Percentiles rank a stretch among this genome's conserved stretches.
Conservation (phyloP, 1,140 invertebrate genomes). For the Lasaia peninsularis region DNA sequence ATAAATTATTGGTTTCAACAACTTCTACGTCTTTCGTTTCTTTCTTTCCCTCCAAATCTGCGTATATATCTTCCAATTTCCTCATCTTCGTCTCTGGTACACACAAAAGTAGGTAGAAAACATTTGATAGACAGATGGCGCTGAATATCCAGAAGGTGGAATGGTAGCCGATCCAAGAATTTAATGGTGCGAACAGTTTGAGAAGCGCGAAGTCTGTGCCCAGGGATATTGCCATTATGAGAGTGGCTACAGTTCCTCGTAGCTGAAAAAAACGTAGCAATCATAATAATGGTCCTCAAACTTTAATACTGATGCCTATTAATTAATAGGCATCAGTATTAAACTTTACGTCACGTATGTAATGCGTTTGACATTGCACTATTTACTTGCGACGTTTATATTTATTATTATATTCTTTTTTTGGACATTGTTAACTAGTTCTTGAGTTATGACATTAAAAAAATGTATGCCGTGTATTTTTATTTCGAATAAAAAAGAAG, state of each 20-base stretch:
- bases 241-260: slow-evolving; percentile 60
- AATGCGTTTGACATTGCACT: too few relatives aligned
- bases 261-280: slow-evolving; percentile 34
- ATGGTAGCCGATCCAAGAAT: slow-evolving; percentile 78
- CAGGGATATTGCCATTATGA: slow-evolving; percentile 65
- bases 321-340: too few relatives aligned
- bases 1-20: slow-evolving; percentile 38
- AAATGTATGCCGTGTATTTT: too few relatives aligned
- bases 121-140: slow-evolving; percentile 78
- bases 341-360: too few relatives aligned
- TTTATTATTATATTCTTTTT: too few relatives aligned
- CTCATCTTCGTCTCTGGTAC: slow-evolving; percentile 88
- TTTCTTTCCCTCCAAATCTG: slow-evolving; percentile 55
- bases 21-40: slow-evolving; percentile 33
- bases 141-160: slow-evolving; percentile 84
- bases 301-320: too few relatives aligned
- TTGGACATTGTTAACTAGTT: too few relatives aligned
- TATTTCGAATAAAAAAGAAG: too few relatives aligned
- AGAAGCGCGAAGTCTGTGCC: slow-evolving; percentile 63
- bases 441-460: too few relatives aligned
- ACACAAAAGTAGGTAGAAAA: slow-evolving; percentile 80
- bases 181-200: slow-evolving; percentile 70
- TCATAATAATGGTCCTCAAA: neutral
- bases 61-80: slow-evolving; percentile 83
- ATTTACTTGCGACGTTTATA: too few relatives aligned